phyloP scores from a whole-genome alignment of 2,113 vertebrate species.

The Eudyptes chrysolophus region DNA sequence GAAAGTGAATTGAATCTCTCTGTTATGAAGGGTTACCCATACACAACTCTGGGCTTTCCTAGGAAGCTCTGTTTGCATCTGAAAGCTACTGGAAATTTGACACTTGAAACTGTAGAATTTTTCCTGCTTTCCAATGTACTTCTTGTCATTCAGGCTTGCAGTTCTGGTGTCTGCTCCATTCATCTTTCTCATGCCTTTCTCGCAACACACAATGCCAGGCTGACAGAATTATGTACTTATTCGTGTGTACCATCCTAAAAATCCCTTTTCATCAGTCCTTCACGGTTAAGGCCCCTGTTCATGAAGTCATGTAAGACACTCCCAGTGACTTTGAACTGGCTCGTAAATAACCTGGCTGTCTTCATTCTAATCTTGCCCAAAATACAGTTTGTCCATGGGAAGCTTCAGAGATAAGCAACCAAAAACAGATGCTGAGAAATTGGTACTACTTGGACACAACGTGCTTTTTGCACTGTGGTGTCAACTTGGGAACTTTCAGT shows the following conservation, averaged over 20 bases:
- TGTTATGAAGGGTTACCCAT: not conserved
- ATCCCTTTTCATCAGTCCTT: not conserved
- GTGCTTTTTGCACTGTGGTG: accelerated
- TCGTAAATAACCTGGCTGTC: not conserved
- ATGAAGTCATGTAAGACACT: too few species aligned
- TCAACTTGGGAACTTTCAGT: too few species aligned
- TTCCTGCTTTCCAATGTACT: not conserved
- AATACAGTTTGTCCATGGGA: not conserved
- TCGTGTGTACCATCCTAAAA: not conserved
- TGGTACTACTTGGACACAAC: not conserved
- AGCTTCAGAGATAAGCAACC: not conserved
- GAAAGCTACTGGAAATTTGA: not conserved
- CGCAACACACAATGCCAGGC: not conserved
- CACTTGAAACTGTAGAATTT: not conserved
- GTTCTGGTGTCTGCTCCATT: not conserved
- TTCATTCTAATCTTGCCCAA: not conserved
- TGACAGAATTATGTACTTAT: not conserved
- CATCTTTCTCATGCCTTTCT: not conserved
- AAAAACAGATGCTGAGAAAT: not conserved
- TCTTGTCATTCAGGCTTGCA: not conserved
- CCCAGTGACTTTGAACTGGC: not conserved
- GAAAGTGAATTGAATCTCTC: not conserved
- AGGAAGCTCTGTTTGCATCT: not conserved
- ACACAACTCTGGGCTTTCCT: not conserved
- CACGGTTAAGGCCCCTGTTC: not conserved